A percentile compares a stretch with the other conserved stretches of the same genome.
These are phyloP conservation scores for Bubo scandiacus DNA, from an alignment of 2,113 vertebrate genomes.

Conservation along the genomic window DNA sequence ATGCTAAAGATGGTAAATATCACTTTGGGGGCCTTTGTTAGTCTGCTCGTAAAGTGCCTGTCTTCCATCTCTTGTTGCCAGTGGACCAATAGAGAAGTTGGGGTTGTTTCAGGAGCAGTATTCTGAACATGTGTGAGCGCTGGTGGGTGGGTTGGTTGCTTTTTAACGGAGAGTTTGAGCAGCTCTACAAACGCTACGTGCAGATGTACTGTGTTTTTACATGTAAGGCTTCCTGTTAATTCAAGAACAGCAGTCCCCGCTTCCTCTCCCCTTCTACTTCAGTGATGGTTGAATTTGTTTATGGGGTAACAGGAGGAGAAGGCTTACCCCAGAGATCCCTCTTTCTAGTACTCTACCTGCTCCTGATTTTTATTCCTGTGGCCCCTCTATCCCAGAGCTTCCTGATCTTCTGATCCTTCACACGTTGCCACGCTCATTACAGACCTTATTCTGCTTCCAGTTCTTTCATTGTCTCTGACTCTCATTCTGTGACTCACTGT, in stretches of 20 bases:
- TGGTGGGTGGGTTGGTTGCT: background rate
- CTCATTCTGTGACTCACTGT: background rate
- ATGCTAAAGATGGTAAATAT: slow-evolving; percentile 92
- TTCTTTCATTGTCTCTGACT: fast-evolving
- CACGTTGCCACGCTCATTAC: fast-evolving
- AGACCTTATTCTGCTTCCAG: background rate
- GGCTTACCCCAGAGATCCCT: background rate
- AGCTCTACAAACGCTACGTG: background rate
- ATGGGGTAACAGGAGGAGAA: fast-evolving
- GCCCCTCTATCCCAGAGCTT: background rate
- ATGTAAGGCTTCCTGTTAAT: background rate
- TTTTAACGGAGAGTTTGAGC: background rate
- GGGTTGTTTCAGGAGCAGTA: background rate
- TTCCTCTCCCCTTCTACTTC: background rate
- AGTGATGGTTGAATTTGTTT: background rate
- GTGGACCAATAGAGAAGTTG: fast-evolving
- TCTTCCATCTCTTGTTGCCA: background rate
- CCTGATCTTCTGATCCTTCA: background rate
- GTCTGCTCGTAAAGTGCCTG: background rate
- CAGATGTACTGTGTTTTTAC: background rate
- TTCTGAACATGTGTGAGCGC: fast-evolving
- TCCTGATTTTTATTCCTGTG: background rate
- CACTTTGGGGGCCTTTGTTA: background rate
- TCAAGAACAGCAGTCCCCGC: background rate
- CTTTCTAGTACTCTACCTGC: background rate